Evolutionary conservation across 2,888 invertebrate genomes (phyloP).

Genomic region (Pachycephus smyrnensis): DNA sequence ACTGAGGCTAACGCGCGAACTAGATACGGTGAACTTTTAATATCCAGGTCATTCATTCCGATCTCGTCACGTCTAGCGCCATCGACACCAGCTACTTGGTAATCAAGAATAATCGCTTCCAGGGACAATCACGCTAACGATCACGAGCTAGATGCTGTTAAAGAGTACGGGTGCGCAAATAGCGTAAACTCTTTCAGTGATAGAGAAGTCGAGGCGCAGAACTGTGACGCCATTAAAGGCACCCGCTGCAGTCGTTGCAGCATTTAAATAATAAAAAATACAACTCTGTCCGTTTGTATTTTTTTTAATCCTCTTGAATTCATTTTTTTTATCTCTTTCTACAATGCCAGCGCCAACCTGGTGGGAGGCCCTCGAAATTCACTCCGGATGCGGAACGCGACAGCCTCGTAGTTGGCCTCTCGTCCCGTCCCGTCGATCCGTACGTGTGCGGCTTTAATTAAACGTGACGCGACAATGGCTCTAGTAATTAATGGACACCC

Average conservation of each 20-base stretch:
- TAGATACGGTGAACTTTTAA: constrained; percentile 90
- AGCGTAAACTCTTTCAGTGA: not conserved
- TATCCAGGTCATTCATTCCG: constrained; percentile 1
- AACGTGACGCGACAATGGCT: not conserved
- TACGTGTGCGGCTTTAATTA: not conserved
- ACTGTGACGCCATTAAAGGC: not conserved
- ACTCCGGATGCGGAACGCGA: not conserved
- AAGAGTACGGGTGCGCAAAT: not conserved
- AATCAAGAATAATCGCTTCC: not conserved
- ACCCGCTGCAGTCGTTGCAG: not conserved
- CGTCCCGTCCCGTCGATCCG: not conserved
- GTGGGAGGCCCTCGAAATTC: not conserved
- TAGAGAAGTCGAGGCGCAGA: not conserved
- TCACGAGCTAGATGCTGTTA: not conserved
- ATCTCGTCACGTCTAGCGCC: not conserved
- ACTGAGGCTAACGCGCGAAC: constrained; percentile 81
- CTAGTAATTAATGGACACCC: not conserved
- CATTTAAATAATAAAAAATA: not conserved
- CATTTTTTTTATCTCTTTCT: not conserved
- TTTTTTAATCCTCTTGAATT: not conserved
- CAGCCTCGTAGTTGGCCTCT: not conserved
- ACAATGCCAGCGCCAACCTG: not conserved
- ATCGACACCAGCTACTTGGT: not conserved
- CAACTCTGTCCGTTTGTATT: not conserved
- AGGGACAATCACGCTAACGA: not conserved